These are phyloP conservation scores for Sapajus apella DNA, from an alignment of 2,113 vertebrate genomes.

Conservation along the genomic window DNA sequence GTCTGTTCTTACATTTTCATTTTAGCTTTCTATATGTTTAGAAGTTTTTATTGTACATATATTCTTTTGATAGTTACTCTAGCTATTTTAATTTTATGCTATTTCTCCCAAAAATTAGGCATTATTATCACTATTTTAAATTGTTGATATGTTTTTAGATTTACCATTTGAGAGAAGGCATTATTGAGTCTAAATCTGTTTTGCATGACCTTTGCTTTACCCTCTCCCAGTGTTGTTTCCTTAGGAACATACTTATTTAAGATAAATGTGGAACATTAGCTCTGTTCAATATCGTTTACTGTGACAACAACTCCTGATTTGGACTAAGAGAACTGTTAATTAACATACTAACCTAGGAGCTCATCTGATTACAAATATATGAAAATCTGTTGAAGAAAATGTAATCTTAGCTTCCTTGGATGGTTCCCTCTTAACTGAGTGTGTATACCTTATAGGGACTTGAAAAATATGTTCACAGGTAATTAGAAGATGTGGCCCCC, in stretches of 20 bases:
- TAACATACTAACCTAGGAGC: neutral
- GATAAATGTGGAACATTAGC: neutral
- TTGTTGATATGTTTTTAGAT: neutral
- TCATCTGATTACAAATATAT: neutral
- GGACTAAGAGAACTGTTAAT: neutral
- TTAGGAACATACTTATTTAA: slow-evolving; percentile 1
- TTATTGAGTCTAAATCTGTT: neutral
- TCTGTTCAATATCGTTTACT: neutral
- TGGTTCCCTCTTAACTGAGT: neutral
- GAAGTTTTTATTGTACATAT: neutral
- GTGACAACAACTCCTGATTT: neutral
- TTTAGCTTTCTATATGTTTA: neutral
- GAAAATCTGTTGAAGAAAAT: neutral
- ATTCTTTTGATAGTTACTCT: neutral
- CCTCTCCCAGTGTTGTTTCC: neutral
- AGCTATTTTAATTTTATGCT: neutral
- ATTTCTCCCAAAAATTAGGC: neutral
- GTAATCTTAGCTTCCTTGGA: neutral
- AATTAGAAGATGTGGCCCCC: neutral
- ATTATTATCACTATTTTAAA: neutral
- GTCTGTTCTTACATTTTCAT: neutral
- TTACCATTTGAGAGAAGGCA: neutral
- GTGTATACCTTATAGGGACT: neutral
- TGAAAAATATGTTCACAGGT: neutral
- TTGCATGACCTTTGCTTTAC: neutral